phyloP scores from a whole-genome alignment of 2,113 vertebrate genomes.

The Sebastes fasciatus region DNA sequence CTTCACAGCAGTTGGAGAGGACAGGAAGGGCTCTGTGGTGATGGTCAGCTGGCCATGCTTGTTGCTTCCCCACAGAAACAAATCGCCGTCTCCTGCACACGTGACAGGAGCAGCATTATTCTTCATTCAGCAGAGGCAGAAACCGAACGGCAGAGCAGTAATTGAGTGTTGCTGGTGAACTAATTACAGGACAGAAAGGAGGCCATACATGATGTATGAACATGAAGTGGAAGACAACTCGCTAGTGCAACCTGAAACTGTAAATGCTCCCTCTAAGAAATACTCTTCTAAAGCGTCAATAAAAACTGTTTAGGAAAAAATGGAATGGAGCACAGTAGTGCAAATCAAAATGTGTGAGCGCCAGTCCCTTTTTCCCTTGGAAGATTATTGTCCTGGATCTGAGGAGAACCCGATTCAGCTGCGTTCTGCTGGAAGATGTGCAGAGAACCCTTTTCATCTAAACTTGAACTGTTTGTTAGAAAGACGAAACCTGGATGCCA shows the following conservation, averaged over 20 bases:
- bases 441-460: neutral
- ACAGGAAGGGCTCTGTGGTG: slow-evolving; percentile 82
- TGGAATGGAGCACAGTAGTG: too few relatives aligned
- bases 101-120: slow-evolving; percentile 39
- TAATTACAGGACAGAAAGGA: slow-evolving; percentile 40
- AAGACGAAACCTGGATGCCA: neutral
- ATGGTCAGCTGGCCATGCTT: slow-evolving; percentile 88
- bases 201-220: slow-evolving; percentile 18
- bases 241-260: neutral
- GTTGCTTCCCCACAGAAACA: slow-evolving; percentile 95
- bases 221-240: slow-evolving; percentile 9
- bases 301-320: neutral
- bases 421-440: neutral
- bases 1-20: slow-evolving; percentile 84
- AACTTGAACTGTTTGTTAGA: neutral
- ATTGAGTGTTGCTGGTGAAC: slow-evolving; percentile 27
- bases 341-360: too few relatives aligned
- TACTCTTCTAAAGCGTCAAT: neutral
- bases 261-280: neutral
- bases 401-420: neutral
- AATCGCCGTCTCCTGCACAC: slow-evolving; percentile 83
- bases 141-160: slow-evolving; percentile 38
- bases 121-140: slow-evolving; percentile 33
- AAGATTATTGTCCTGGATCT: too few relatives aligned
- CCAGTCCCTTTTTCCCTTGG: neutral